phyloP scores from a whole-genome alignment of 2,888 invertebrate species.

The Frankliniella fusca region DNA sequence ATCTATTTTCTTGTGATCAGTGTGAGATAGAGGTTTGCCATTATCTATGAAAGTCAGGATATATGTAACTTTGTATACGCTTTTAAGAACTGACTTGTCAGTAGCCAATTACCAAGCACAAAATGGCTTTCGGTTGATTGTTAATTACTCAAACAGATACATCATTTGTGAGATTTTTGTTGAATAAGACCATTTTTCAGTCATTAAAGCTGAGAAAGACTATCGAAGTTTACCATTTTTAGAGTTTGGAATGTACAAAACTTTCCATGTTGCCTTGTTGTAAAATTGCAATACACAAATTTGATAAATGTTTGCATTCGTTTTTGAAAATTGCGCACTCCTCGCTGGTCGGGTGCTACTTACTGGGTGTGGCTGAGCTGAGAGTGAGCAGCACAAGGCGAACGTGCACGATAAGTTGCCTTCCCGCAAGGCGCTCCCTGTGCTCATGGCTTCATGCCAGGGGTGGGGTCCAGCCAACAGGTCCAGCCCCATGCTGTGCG shows the following conservation, averaged over 20 bases:
- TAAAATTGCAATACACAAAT: too few species aligned
- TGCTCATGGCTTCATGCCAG: too few species aligned
- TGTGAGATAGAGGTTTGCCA: neutral
- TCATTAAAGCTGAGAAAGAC: neutral
- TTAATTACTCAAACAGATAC: neutral
- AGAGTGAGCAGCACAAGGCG: too few species aligned
- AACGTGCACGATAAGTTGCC: too few species aligned
- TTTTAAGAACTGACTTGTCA: neutral
- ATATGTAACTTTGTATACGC: constrained; percentile 11
- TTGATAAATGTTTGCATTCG: too few species aligned
- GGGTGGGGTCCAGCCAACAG: too few species aligned
- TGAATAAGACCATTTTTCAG: neutral
- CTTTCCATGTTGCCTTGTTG: neutral
- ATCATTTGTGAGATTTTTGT: neutral
- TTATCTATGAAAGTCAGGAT: neutral
- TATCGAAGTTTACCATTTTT: neutral
- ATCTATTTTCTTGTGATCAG: neutral
- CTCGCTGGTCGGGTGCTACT: too few species aligned
- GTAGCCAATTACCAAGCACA: neutral
- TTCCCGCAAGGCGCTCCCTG: too few species aligned
- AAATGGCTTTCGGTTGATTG: neutral
- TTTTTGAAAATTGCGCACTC: too few species aligned
- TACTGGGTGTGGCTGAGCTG: too few species aligned
- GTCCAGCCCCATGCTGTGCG: too few species aligned
- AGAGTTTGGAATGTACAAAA: neutral